Evolutionary conservation across 1,140 invertebrate genomes (phyloP).

Genomic region (Drosophila sp.): DNA sequence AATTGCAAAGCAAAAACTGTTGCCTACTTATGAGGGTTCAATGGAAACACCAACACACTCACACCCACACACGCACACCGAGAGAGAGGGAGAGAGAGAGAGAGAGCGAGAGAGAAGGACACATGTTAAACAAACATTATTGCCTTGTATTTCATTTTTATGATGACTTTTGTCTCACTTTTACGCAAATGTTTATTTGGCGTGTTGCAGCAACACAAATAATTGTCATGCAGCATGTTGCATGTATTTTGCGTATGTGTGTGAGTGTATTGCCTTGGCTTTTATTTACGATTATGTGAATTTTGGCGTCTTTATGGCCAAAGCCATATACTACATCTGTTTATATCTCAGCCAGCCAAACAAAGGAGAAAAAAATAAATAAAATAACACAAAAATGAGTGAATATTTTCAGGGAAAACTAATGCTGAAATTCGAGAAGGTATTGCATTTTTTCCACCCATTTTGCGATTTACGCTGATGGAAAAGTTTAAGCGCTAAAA

Average conservation of each 20-base stretch:
- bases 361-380: background rate
- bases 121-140: constrained; percentile 75
- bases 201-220: constrained; percentile 79
- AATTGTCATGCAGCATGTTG: constrained; percentile 79
- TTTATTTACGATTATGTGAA: constrained; percentile 73
- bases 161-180: constrained; percentile 68
- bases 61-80: background rate
- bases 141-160: constrained; percentile 78
- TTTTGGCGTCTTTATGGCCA: constrained; percentile 50
- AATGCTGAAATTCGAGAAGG: constrained; percentile 21
- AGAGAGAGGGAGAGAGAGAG: too few relatives aligned
- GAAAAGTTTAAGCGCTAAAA: constrained; percentile 54
- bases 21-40: constrained; percentile 61
- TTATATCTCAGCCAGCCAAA: constrained; percentile 23
- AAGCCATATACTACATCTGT: constrained; percentile 32
- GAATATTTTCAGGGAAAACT: constrained; percentile 17
- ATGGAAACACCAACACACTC: constrained; percentile 6
- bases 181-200: constrained; percentile 68
- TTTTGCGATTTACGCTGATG: constrained; percentile 48
- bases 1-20: constrained; percentile 43
- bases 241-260: constrained; percentile 34
- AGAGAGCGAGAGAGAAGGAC: background rate
- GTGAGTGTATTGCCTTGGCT: constrained; percentile 24
- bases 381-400: background rate
- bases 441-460: background rate